Conservation (phyloP, 2,113 vertebrate species). For the Stomatorhinus ivindoensis region DNA sequence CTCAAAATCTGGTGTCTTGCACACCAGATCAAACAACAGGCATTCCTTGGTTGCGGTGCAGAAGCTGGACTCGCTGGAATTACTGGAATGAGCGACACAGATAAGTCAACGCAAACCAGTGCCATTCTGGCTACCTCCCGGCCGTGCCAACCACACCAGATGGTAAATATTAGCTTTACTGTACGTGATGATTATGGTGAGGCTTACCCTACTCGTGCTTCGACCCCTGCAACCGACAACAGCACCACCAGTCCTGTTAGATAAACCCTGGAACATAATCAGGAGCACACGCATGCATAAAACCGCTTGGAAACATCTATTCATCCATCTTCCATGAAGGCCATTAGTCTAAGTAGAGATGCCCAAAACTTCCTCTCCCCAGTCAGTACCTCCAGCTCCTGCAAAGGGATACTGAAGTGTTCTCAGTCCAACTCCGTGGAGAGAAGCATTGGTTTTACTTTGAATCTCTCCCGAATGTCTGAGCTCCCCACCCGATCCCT, state of each 20-base stretch:
- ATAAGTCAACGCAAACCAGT: not conserved
- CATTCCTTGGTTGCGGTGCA: conserved; percentile 53
- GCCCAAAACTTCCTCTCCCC: not conserved
- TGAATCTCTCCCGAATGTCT: not conserved
- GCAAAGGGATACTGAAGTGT: not conserved
- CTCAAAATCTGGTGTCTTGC: conserved; percentile 41
- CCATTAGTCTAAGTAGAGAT: not conserved
- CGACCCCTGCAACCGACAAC: conserved; percentile 44
- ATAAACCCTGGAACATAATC: conserved; percentile 39
- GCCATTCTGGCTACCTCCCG: not conserved
- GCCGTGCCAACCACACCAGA: not conserved
- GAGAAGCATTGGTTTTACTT: not conserved
- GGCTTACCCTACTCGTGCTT: conserved; percentile 56
- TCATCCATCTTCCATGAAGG: not conserved
- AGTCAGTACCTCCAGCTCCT: not conserved
- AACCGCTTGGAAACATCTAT: not conserved
- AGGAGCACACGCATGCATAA: not conserved
- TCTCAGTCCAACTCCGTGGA: not conserved
- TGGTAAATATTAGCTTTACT: not conserved
- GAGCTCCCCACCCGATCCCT: not conserved
- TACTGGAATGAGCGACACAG: conserved; percentile 29
- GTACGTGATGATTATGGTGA: not conserved
- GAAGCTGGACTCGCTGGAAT: conserved; percentile 30
- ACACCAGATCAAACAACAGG: conserved; percentile 47
- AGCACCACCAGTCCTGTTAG: conserved; percentile 41